phyloP scores from a whole-genome alignment of 1,140 invertebrate species.

The Zaprionus taronus region DNA sequence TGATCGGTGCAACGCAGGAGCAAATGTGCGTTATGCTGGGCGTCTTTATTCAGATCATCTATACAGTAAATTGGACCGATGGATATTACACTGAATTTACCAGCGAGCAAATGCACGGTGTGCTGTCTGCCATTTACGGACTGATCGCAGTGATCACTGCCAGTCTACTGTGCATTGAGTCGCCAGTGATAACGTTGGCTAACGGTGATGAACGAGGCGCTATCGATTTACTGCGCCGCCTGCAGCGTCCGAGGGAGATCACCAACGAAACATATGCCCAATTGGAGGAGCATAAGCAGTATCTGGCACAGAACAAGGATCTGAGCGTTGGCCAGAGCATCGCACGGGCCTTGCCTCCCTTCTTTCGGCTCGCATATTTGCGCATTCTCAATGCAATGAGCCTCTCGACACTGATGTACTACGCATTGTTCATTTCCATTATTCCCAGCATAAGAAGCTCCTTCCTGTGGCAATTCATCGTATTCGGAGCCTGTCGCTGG shows the following conservation, averaged over 20 bases:
- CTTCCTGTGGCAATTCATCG: conserved; percentile 3
- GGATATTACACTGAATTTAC: conserved; percentile 6
- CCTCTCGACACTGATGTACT: conserved; percentile 24
- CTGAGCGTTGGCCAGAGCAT: conserved; percentile 39
- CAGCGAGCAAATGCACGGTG: conserved; percentile 55
- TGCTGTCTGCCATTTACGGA: conserved; percentile 46
- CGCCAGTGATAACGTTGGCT: conserved; percentile 56
- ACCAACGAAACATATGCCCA: conserved; percentile 57
- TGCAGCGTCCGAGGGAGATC: conserved; percentile 48
- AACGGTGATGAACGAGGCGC: conserved; percentile 58
- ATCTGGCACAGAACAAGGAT: conserved; percentile 56
- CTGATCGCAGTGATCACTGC: conserved; percentile 32
- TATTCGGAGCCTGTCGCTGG: conserved; percentile 43
- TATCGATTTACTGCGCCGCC: conserved; percentile 55
- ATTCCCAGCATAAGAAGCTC: rapidly evolving
- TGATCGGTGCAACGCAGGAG: conserved; percentile 20
- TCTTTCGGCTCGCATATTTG: conserved; percentile 36
- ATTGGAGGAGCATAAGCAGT: conserved; percentile 65
- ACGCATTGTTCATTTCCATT: background rate
- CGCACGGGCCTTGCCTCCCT: conserved; percentile 38
- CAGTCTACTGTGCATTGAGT: conserved; percentile 47
- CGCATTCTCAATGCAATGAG: conserved; percentile 59
- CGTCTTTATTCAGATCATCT: conserved; percentile 52
- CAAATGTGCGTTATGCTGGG: conserved; percentile 37
- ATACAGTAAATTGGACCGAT: conserved; percentile 20